Evolutionary conservation across 2,888 invertebrate species (phyloP).

Genomic region (Cosmopolites sordidus): DNA sequence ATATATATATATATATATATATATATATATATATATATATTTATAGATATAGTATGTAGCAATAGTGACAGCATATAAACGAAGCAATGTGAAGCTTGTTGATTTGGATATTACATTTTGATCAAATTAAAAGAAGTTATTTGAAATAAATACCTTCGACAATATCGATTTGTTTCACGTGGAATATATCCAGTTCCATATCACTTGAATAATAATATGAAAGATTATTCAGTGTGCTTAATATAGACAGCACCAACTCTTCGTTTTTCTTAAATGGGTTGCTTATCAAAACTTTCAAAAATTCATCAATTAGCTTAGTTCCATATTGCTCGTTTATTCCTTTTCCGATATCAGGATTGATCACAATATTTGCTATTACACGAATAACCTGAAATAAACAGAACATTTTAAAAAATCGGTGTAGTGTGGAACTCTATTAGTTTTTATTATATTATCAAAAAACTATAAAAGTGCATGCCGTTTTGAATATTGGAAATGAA

Average conservation of each 20-base stretch:
- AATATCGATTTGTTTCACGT: slow-evolving; percentile 50
- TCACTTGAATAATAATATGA: slow-evolving; percentile 66
- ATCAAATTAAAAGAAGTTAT: background rate
- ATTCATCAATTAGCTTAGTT: slow-evolving; percentile 45
- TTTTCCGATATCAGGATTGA: slow-evolving; percentile 71
- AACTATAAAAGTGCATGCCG: too few relatives aligned
- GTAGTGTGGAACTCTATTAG: too few relatives aligned
- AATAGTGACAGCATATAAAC: too few relatives aligned
- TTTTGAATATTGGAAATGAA: too few relatives aligned
- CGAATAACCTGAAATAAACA: slow-evolving; percentile 61
- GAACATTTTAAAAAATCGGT: too few relatives aligned
- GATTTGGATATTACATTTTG: too few relatives aligned
- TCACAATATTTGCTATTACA: slow-evolving; percentile 80
- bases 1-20: too few relatives aligned
- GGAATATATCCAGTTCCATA: slow-evolving; percentile 47
- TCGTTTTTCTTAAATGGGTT: slow-evolving; percentile 57
- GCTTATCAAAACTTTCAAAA: slow-evolving; percentile 48
- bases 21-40: background rate
- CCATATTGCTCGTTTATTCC: slow-evolving; percentile 53
- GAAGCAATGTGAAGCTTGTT: too few relatives aligned
- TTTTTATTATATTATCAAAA: too few relatives aligned
- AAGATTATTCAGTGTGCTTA: slow-evolving; percentile 80
- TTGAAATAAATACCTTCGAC: slow-evolving; percentile 46
- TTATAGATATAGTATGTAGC: too few relatives aligned
- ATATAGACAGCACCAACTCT: slow-evolving; percentile 71